These are phyloP conservation scores for Laterallus jamaicensis DNA, from an alignment of 2,113 vertebrate genomes.

Conservation along the genomic window DNA sequence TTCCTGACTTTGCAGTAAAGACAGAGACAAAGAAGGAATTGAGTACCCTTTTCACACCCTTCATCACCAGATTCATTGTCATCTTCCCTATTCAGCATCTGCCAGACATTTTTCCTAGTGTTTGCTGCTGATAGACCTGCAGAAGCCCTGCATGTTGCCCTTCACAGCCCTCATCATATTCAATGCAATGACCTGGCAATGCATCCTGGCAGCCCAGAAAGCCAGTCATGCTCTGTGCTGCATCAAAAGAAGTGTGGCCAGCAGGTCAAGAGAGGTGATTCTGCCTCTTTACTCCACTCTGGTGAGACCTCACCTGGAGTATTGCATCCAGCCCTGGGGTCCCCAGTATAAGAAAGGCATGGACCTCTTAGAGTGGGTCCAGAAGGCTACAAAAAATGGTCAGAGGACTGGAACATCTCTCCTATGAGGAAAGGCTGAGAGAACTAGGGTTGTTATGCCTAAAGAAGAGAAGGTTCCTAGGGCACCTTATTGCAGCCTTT, in stretches of 20 bases:
- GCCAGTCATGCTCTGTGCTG: fast-evolving
- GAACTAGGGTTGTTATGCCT: neutral
- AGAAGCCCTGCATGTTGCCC: neutral
- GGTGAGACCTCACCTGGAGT: neutral
- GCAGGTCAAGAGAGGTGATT: neutral
- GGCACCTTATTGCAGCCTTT: neutral
- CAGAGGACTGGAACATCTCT: neutral
- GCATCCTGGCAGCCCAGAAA: neutral
- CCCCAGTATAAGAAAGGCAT: neutral
- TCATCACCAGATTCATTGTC: neutral
- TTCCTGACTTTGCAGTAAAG: neutral
- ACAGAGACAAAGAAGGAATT: neutral
- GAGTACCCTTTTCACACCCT: neutral
- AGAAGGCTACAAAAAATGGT: neutral
- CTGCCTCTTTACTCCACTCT: neutral
- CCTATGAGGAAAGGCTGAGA: neutral
- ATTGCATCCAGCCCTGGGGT: no score
- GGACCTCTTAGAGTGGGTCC: neutral
- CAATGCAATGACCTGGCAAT: neutral
- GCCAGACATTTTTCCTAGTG: neutral
- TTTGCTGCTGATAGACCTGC: neutral
- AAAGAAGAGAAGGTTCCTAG: neutral
- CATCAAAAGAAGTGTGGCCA: neutral
- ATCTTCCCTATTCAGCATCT: neutral
- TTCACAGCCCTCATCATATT: neutral